phyloP scores from a whole-genome alignment of 2,113 vertebrate species.

The Urocynchramus pylzowi region DNA sequence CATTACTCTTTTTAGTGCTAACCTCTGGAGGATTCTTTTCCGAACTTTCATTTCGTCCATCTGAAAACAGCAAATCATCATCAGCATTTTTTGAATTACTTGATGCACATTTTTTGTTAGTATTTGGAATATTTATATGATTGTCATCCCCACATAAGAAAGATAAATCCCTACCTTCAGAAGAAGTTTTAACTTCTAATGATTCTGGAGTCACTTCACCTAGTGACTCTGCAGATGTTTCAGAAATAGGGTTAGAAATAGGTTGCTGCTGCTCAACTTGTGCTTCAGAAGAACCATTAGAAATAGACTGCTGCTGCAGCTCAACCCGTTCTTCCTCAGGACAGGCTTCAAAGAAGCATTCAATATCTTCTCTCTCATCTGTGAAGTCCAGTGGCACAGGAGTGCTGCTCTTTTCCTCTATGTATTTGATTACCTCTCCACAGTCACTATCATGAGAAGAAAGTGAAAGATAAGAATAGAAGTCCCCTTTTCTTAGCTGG shows the following conservation, averaged over 20 bases:
- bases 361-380: slow-evolving; percentile 84
- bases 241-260: slow-evolving; percentile 67
- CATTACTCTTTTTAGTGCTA: not conserved
- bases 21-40: slow-evolving; percentile 5
- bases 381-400: slow-evolving; percentile 72
- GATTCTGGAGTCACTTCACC: not conserved
- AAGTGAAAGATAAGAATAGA: slow-evolving; percentile 96
- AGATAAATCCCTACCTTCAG: slow-evolving; percentile 17
- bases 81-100: slow-evolving; percentile 45
- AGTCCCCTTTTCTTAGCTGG: slow-evolving; percentile 90
- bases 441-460: slow-evolving; percentile 99
- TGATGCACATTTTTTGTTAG: slow-evolving; percentile 59
- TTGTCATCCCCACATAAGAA: not conserved
- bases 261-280: slow-evolving; percentile 72
- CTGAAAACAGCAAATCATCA: slow-evolving; percentile 48
- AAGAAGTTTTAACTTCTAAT: not conserved
- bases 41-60: slow-evolving; percentile 66
- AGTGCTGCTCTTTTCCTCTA: slow-evolving; percentile 83
- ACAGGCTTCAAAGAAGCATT: slow-evolving; percentile 87
- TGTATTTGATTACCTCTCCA: slow-evolving; percentile 87
- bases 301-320: slow-evolving; percentile 73
- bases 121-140: not conserved
- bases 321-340: slow-evolving; percentile 82
- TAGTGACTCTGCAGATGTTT: slow-evolving; percentile 2
- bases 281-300: slow-evolving; percentile 61